These are phyloP conservation scores for Harpegnathos saltator DNA, from an alignment of 1,140 invertebrate species.

Conservation along the genomic window DNA sequence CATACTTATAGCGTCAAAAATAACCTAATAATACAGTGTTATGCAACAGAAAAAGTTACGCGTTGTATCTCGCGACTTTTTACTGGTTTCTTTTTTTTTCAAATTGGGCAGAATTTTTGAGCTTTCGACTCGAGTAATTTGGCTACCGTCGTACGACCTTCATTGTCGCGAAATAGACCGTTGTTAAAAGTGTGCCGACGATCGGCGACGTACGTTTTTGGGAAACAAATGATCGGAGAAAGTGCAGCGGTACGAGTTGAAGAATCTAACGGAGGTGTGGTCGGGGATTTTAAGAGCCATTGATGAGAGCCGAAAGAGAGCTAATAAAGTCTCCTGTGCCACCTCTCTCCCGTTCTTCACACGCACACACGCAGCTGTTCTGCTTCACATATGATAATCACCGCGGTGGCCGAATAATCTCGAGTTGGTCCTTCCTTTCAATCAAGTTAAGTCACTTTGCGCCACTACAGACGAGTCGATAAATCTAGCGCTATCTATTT, in stretches of 20 bases:
- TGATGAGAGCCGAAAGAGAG: slow-evolving; percentile 37
- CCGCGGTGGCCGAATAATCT: background rate
- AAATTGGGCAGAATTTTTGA: too few species aligned
- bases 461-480: background rate
- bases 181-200: slow-evolving; percentile 66
- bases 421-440: background rate
- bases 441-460: slow-evolving; percentile 20
- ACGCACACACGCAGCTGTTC: background rate
- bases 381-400: slow-evolving; percentile 29
- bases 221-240: slow-evolving; percentile 74
- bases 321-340: slow-evolving; percentile 7
- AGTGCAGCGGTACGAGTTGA: slow-evolving; percentile 59
- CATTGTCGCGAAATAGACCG: slow-evolving; percentile 30
- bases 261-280: slow-evolving; percentile 70
- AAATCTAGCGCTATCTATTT: slow-evolving; percentile 34
- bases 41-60: too few species aligned
- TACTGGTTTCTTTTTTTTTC: too few species aligned
- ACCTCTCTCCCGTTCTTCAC: background rate
- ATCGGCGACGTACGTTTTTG: slow-evolving; percentile 63
- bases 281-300: slow-evolving; percentile 43
- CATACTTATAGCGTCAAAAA: too few species aligned
- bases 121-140: background rate
- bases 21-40: too few species aligned
- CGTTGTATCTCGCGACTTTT: too few species aligned
- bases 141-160: background rate